A percentile compares a stretch with the other conserved stretches of the same genome.
phyloP scores from a whole-genome alignment of 37 sponge, comb jelly and placozoan genomes.

The Mnemiopsis leidyi region DNA sequence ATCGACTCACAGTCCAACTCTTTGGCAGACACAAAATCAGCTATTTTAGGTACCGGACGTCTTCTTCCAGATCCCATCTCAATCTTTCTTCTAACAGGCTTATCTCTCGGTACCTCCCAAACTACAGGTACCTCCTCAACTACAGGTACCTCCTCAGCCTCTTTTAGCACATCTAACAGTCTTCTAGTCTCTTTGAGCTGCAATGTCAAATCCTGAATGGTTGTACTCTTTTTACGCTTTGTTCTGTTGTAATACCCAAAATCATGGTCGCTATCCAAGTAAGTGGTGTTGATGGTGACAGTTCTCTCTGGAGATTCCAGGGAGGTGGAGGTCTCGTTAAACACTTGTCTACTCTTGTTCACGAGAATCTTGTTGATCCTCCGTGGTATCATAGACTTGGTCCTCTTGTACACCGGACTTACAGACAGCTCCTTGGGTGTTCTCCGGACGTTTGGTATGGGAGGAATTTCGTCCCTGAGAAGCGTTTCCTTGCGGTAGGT shows the following conservation, averaged over 20 bases:
- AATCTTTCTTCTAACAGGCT: not conserved
- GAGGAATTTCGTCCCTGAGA: slow-evolving; percentile 8
- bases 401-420: slow-evolving; percentile 35
- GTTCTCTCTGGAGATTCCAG: not conserved
- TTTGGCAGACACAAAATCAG: slow-evolving; percentile 23
- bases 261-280: not conserved
- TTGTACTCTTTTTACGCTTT: not conserved
- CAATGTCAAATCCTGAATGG: not conserved
- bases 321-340: not conserved
- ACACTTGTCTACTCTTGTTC: not conserved
- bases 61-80: not conserved
- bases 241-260: slow-evolving; percentile 15
- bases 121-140: not conserved
- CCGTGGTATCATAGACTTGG: not conserved
- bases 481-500: not conserved
- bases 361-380: not conserved
- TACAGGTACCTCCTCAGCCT: too few species aligned
- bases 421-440: not conserved
- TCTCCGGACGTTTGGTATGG: slow-evolving; percentile 25
- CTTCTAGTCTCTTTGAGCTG: not conserved
- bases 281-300: not conserved
- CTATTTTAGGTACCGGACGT: too few species aligned
- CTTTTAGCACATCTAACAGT: not conserved
- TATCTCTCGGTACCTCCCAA: not conserved
- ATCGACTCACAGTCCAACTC: not conserved